Evolutionary conservation across 2,888 invertebrate genomes (phyloP), one percentile per base, ranked within the genome.

Genomic region (Craniophora ligustri): DNA sequence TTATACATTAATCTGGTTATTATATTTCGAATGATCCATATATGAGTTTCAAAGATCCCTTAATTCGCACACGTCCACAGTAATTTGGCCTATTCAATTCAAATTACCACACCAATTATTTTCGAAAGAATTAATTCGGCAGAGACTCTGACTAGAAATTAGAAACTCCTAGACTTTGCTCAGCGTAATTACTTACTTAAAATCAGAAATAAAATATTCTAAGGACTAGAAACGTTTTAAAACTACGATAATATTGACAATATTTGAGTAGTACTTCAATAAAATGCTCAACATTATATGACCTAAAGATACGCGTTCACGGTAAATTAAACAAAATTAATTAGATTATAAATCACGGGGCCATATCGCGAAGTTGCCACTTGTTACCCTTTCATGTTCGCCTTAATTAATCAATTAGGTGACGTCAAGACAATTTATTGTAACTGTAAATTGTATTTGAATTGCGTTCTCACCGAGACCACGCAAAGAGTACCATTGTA

Each of bases 381-480:
- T 79, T 67, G 69, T 72, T 72, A 64, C 72, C 66, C 65, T 72
- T 56, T 66, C 66, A 54, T 63, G 75, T 75, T 63, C 34, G 40
- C 58, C 50, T 57, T 64, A 75, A 76, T 75, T 68, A 71, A 74
- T 76, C 74, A 73, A 73, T 73, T 73, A 75, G 5, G 21, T 60
- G 71, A 76, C 75, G 80, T 72, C 79, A 72, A 66, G 70, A 76
- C 76, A 76, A 82, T 84, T 84, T 82, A 79, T 82, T 79, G 76
- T 75, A 64, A 70, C 56, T n/a, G 64, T 72, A 71, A 75, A 80
- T 82, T 75, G 69, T 75, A 69, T 75, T 71, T 67, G 60, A 62
- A 67, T 69, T 64, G 63, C 48, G 48, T 54, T 39, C 41, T 51
- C 55, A 44, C 63, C 56, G 26, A 51, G 47, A 41, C 41, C 47